Evolutionary conservation across 1,140 invertebrate genomes (phyloP).

Genomic region (Lasaia peninsularis): DNA sequence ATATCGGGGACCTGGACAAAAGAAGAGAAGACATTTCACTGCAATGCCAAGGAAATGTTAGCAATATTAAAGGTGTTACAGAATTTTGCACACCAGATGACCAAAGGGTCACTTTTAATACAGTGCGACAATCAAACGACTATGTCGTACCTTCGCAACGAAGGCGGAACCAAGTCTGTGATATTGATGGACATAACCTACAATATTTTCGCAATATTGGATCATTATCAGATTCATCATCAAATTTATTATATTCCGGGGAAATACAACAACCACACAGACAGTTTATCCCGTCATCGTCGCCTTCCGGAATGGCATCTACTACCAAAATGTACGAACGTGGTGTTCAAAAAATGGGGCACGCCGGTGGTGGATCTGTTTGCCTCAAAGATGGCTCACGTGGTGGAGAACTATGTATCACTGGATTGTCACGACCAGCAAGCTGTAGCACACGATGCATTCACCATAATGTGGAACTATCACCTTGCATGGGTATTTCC

Average conservation of each 20-base stretch:
- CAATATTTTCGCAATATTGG: slow-evolving; percentile 31
- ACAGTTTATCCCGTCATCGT: slow-evolving; percentile 36
- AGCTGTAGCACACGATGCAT: slow-evolving; percentile 47
- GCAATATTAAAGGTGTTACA: slow-evolving; percentile 23
- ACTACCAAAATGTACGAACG: slow-evolving; percentile 27
- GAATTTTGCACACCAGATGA: background rate
- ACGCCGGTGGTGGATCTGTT: slow-evolving; percentile 45
- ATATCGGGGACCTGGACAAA: slow-evolving; percentile 26
- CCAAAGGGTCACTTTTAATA: slow-evolving; percentile 25
- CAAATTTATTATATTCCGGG: slow-evolving; percentile 38
- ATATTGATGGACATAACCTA: slow-evolving; percentile 35
- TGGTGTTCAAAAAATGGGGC: slow-evolving; percentile 35
- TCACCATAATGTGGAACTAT: slow-evolving; percentile 40
- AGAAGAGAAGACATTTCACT: slow-evolving; percentile 31
- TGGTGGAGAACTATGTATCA: slow-evolving; percentile 32
- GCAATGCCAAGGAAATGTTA: slow-evolving; percentile 41
- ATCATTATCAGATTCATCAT: slow-evolving; percentile 32
- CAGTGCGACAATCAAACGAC: slow-evolving; percentile 51
- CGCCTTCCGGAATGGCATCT: slow-evolving; percentile 49
- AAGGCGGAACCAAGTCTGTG: slow-evolving; percentile 45
- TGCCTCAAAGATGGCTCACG: slow-evolving; percentile 34
- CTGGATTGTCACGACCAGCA: slow-evolving; percentile 35
- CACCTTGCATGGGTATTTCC: slow-evolving; percentile 50
- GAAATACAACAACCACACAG: slow-evolving; percentile 41
- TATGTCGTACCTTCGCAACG: slow-evolving; percentile 42